Evolutionary conservation across 2,113 vertebrate species (phyloP).

Genomic region (Plecotus auritus): DNA sequence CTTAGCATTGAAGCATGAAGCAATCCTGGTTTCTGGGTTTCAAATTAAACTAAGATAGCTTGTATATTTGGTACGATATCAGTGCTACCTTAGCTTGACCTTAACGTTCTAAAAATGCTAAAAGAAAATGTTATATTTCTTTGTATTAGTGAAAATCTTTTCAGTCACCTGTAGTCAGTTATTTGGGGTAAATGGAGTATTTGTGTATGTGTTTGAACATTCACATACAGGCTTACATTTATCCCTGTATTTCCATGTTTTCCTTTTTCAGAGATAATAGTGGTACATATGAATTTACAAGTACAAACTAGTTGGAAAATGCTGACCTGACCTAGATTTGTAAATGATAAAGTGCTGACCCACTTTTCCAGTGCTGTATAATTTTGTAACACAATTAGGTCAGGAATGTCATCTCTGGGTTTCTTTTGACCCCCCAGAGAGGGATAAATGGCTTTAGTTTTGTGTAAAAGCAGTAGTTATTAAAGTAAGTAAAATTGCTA

Average conservation of each 20-base stretch:
- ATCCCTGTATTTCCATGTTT: background rate
- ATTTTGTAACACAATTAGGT: constrained; percentile 14
- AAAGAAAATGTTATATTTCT: background rate
- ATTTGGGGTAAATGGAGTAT: background rate
- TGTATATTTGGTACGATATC: background rate
- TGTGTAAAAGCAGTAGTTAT: background rate
- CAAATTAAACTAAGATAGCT: background rate
- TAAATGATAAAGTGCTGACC: constrained; percentile 45
- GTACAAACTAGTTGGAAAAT: constrained; percentile 36
- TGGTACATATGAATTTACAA: background rate
- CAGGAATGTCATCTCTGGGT: constrained; percentile 12
- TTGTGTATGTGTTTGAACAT: background rate
- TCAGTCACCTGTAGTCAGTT: background rate
- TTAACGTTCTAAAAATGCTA: background rate
- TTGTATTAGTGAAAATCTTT: background rate
- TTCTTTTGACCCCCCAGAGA: background rate
- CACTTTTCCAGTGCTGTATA: constrained; percentile 37
- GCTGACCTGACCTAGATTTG: constrained; percentile 61
- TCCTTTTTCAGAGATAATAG: constrained; percentile 4
- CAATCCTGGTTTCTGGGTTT: background rate
- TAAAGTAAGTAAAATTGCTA: background rate
- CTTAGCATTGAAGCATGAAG: background rate
- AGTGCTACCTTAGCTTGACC: background rate
- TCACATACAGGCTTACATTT: background rate
- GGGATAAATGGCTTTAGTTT: background rate